A percentile compares a stretch with the other conserved stretches of the same genome.
Conservation (phyloP, 2,888 invertebrate species). For the Leucozona laternaria region DNA sequence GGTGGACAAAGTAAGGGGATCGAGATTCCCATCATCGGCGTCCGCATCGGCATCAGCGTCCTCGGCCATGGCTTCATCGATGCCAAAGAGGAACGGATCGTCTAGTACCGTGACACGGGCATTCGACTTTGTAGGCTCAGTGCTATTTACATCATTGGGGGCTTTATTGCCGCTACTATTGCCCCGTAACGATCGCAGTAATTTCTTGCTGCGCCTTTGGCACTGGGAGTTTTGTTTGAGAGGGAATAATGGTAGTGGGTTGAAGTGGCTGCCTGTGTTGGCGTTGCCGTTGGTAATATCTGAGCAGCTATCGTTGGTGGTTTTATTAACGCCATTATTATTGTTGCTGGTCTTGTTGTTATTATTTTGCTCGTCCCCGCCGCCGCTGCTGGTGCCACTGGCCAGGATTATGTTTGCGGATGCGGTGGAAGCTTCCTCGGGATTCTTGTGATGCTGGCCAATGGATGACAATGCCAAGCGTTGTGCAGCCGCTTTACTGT, state of each 20-base stretch:
- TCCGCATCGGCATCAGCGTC: background rate
- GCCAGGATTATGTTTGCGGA: constrained; percentile 57
- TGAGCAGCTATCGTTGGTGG: constrained; percentile 59
- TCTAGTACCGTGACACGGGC: constrained; percentile 83
- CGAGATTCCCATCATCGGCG: constrained; percentile 43
- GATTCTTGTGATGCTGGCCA: constrained; percentile 72
- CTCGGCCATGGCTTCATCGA: constrained; percentile 75
- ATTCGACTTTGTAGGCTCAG: constrained; percentile 80
- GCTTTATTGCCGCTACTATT: constrained; percentile 78
- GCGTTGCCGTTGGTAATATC: constrained; percentile 72
- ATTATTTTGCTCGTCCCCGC: constrained; percentile 77
- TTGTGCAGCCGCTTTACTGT: constrained; percentile 86
- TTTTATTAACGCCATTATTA: constrained; percentile 70
- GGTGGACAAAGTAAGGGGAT: constrained; percentile 62
- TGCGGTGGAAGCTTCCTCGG: constrained; percentile 34
- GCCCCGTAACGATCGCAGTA: constrained; percentile 81
- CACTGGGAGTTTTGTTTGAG: constrained; percentile 71
- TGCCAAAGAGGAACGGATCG: constrained; percentile 83
- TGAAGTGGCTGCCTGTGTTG: constrained; percentile 69
- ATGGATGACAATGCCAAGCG: constrained; percentile 83
- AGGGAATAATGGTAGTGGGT: constrained; percentile 76
- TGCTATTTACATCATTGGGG: constrained; percentile 51
- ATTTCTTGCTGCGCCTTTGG: constrained; percentile 79
- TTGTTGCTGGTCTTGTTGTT: constrained; percentile 74
- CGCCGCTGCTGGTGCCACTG: constrained; percentile 61